Evolutionary conservation across 2,888 invertebrate species (phyloP), one percentile per base, ranked within the genome.

Genomic region (Orthonychiurus folsomi): DNA sequence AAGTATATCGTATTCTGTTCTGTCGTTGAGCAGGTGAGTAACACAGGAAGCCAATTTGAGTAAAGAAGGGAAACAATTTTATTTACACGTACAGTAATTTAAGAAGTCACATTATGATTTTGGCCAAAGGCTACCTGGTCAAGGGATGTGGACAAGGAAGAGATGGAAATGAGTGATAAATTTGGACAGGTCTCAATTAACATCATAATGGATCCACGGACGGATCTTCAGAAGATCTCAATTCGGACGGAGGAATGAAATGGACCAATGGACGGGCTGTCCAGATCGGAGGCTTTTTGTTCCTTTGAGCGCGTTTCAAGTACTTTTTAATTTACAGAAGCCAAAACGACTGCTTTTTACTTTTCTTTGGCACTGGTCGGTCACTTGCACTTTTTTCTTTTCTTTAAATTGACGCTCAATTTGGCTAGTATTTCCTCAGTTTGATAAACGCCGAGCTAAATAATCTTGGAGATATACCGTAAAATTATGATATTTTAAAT

Each of bases 101-200:
- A 15, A 37, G 37, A 37, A 37, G 37, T 28, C 37, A 28, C 24
- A 3, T 55, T 55, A 23, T 55, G 12, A 55, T 24, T 55, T 24
- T 21, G 55, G 25, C 25, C 24, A 23, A 2, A 18, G 25, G 37
- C 37, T 37, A 5, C 9, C 37, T 9, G 5, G 5, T 37, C 37
- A 9, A 37, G 15, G 37, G 37, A 37, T 9, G n/a, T n/a, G 15
- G 37, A 37, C 37, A 15, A 9, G 59, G 53, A 59, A 60, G 56
- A 70, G 70, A 70, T 70, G 70, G 64, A 67, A 64, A 59, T 63
- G 59, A 62, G 63, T 66, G 71, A 71, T 71, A 71, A 69, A 67
- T 67, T 59, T 37, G 65, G 71, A 71, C 71, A 71, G 68, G 65
- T 63, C 67, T 71, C 71, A 71, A 71, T 71, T 71, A 71, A 67